These are phyloP conservation scores for Standfussiana lucernea DNA, from an alignment of 2,888 invertebrate genomes.

Conservation along the genomic window DNA sequence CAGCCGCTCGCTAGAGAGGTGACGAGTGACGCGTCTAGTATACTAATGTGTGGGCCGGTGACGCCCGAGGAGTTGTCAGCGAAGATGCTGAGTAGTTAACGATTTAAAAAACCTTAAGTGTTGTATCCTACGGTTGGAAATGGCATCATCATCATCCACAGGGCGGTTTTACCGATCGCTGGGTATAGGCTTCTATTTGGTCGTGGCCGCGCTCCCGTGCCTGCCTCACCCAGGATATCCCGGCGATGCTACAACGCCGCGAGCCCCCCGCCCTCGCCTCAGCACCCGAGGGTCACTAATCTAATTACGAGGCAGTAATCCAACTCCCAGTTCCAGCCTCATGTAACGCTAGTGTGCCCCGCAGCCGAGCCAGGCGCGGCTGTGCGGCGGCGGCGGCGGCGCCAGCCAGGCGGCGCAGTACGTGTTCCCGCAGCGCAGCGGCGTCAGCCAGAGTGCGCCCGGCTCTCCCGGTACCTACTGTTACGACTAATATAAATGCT, in stretches of 20 bases:
- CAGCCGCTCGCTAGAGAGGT: slow-evolving; percentile 75
- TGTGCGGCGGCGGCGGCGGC: no score
- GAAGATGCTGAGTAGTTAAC: not conserved
- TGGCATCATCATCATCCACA: not conserved
- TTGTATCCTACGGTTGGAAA: not conserved
- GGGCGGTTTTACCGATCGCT: not conserved
- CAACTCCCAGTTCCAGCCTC: not conserved
- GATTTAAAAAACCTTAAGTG: not conserved
- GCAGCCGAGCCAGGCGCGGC: slow-evolving; percentile 86
- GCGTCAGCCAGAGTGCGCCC: slow-evolving; percentile 92
- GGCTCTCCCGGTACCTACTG: slow-evolving; percentile 91
- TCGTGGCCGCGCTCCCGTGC: not conserved
- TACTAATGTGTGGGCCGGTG: not conserved
- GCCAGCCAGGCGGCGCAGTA: slow-evolving; percentile 85
- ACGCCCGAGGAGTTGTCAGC: not conserved
- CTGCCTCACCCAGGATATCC: not conserved
- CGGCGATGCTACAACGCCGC: not conserved
- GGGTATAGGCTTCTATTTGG: not conserved
- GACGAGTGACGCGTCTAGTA: not conserved
- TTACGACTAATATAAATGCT: not conserved
- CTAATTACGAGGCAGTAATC: not conserved
- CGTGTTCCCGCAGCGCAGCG: slow-evolving; percentile 92
- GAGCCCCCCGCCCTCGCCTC: not conserved
- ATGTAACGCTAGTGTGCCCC: not conserved
- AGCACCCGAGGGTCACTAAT: not conserved